These are phyloP conservation scores for Anguilla pacifica DNA, from an alignment of 2,797 vertebrate species.

Conservation along the genomic window DNA sequence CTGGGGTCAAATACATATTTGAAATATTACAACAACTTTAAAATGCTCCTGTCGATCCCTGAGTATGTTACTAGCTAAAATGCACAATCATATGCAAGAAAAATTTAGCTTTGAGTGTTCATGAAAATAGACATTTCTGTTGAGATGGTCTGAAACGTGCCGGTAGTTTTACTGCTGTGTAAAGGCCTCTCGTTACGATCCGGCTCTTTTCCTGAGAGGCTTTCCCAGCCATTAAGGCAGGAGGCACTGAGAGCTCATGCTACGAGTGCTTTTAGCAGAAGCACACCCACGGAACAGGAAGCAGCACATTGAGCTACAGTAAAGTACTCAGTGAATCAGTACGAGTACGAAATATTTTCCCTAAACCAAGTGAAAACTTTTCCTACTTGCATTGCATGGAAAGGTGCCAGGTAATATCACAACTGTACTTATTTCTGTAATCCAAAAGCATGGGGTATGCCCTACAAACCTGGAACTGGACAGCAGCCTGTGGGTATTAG, in stretches of 20 bases:
- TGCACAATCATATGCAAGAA: not conserved
- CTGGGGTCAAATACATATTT: not conserved
- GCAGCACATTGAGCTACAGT: not conserved
- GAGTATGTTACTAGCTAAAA: not conserved
- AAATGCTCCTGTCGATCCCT: not conserved
- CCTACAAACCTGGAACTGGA: not conserved
- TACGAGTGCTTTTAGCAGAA: not conserved
- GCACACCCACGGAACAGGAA: not conserved
- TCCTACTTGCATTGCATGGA: not conserved
- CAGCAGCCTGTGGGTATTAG: not conserved
- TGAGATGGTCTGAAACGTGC: not conserved
- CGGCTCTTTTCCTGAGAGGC: not conserved
- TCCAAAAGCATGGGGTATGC: not conserved
- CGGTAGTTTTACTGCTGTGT: not conserved
- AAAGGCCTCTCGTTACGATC: not conserved
- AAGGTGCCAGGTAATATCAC: not conserved
- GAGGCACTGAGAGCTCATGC: not conserved
- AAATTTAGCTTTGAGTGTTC: not conserved
- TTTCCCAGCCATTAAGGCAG: not conserved
- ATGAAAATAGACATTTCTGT: not conserved
- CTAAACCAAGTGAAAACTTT: not conserved
- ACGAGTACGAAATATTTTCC: not conserved
- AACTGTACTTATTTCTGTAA: not conserved
- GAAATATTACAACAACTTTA: not conserved
- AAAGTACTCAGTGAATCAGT: not conserved